A percentile compares a stretch with the other conserved stretches of the same genome.
phyloP scores from a whole-genome alignment of 2,797 vertebrate genomes.

The Pseudochirops cupreus region DNA sequence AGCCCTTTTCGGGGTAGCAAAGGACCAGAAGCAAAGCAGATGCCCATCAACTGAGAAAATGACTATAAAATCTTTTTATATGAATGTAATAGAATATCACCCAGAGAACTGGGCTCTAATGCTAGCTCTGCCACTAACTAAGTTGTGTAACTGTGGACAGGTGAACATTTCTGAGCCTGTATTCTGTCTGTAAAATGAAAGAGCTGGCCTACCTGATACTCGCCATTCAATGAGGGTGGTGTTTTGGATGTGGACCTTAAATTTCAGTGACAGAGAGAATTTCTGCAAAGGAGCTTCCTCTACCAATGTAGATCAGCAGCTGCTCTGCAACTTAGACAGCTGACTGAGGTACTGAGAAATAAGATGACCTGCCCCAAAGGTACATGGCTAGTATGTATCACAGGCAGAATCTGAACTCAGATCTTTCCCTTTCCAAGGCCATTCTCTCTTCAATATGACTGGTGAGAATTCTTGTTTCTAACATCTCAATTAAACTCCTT shows the following conservation, averaged over 20 bases:
- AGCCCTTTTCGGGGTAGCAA: conserved; percentile 5
- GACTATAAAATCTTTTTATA: background rate
- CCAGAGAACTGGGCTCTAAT: background rate
- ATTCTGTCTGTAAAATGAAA: background rate
- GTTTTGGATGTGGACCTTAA: background rate
- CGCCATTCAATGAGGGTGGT: background rate
- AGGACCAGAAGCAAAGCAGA: conserved; percentile 12
- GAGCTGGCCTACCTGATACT: background rate
- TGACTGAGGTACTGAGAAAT: background rate
- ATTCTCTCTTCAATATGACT: background rate
- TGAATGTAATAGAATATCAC: background rate
- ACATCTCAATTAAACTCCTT: background rate
- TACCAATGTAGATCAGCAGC: background rate
- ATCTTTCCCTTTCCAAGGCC: background rate
- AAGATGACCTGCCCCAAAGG: background rate
- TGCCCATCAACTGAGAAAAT: background rate
- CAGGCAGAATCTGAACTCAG: background rate
- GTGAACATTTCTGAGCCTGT: background rate
- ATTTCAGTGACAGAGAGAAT: background rate
- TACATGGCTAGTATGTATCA: background rate
- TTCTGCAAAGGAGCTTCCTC: background rate
- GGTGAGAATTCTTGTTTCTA: background rate
- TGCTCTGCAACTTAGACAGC: background rate
- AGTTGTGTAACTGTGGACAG: background rate
- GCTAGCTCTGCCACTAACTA: background rate